Percentiles rank a stretch among this genome's conserved stretches.
Evolutionary conservation across 2,113 vertebrate species (phyloP).

Genomic region (Rhipidura dahli): DNA sequence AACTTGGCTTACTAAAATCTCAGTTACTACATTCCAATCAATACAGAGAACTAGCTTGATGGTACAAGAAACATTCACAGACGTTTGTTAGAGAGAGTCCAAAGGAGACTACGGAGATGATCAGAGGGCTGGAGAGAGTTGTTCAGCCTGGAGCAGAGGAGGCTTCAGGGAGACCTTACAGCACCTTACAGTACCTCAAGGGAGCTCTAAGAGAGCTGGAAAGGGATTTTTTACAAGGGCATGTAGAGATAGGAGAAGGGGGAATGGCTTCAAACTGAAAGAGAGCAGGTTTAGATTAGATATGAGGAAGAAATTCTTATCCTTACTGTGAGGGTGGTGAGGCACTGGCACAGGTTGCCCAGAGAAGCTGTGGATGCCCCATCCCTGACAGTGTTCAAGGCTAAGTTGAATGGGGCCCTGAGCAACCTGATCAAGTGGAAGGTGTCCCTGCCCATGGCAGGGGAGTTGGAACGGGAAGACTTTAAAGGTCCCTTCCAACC

Average conservation of each 20-base stretch:
- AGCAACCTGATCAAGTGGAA: not conserved
- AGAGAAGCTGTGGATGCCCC: no score
- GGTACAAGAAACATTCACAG: not conserved
- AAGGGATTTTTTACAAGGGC: not conserved
- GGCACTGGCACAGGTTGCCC: not conserved
- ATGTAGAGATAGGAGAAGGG: not conserved
- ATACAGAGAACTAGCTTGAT: not conserved
- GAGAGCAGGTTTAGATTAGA: not conserved
- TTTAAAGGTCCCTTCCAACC: not conserved
- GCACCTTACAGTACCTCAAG: not conserved
- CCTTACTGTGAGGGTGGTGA: not conserved
- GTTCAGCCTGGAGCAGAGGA: not conserved
- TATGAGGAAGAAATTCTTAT: not conserved
- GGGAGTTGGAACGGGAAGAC: not conserved
- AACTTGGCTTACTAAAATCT: not conserved
- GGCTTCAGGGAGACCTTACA: not conserved
- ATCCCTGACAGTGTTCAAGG: not conserved
- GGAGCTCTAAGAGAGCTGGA: not conserved
- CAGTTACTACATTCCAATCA: not conserved
- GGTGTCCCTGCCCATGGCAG: not conserved
- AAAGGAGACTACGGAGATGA: not conserved
- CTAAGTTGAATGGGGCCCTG: accelerated
- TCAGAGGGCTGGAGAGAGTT: not conserved
- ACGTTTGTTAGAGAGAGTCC: not conserved
- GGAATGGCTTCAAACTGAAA: not conserved